phyloP scores from a whole-genome alignment of 2,888 invertebrate species.

The Agrotis clavis region DNA sequence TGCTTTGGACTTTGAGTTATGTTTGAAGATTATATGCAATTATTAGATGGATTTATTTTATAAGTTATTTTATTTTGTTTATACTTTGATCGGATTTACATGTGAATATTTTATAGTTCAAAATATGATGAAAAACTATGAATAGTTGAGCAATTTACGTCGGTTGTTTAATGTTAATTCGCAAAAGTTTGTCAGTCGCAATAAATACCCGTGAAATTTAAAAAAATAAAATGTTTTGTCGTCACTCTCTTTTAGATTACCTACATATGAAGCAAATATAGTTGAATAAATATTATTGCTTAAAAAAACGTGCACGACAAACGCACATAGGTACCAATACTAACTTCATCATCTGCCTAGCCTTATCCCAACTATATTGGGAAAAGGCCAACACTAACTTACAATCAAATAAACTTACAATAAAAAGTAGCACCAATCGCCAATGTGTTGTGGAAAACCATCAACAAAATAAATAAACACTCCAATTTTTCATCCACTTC shows the following conservation, averaged over 20 bases:
- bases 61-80: conserved; percentile 41
- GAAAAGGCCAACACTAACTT: not conserved
- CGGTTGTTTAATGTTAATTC: not conserved
- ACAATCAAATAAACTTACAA: not conserved
- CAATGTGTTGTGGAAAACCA: not conserved
- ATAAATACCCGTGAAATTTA: not conserved
- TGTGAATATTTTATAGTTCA: conserved; percentile 14
- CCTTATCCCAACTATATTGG: no score
- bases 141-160: not conserved
- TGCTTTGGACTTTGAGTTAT: conserved; percentile 57
- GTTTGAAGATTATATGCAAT: conserved; percentile 47
- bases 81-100: conserved; percentile 25
- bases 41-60: conserved; percentile 35
- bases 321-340: no score
- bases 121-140: conserved; percentile 21
- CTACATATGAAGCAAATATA: no score
- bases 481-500: conserved; percentile 3
- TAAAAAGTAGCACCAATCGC: not conserved
- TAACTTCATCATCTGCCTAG: no score
- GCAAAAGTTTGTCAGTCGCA: no score
- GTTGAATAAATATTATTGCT: not conserved
- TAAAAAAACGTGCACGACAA: no score
- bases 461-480: not conserved
- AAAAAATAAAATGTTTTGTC: not conserved
- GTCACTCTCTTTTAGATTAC: no score